Conservation (phyloP, 2,797 vertebrate genomes). For the Diplodus sargus region DNA sequence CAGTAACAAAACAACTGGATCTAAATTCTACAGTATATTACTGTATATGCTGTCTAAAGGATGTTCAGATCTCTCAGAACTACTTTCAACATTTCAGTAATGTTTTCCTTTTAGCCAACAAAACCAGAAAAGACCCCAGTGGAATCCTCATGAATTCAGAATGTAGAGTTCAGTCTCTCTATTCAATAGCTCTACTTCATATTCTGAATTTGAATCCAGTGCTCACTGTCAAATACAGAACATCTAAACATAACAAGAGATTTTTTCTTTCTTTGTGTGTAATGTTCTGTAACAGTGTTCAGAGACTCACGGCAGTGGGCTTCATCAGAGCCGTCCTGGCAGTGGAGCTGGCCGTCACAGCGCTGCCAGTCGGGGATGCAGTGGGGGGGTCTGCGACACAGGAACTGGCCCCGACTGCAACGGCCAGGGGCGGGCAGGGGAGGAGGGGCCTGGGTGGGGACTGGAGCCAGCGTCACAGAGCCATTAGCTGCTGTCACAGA, state of each 20-base stretch:
- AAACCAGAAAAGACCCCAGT: neutral
- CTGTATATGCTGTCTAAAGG: no score
- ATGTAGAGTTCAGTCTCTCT: neutral
- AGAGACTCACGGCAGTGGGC: slow-evolving; percentile 90
- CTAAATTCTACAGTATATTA: neutral
- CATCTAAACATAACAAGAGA: neutral
- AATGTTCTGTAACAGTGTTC: neutral
- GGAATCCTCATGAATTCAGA: neutral
- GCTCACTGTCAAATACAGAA: neutral
- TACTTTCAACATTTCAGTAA: no score
- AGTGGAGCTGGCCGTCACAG: slow-evolving; percentile 91
- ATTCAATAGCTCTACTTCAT: neutral
- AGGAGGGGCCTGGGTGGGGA: slow-evolving; percentile 60
- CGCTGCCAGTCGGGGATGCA: slow-evolving; percentile 96
- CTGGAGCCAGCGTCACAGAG: slow-evolving; percentile 56
- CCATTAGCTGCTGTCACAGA: slow-evolving; percentile 63
- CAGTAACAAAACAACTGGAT: neutral
- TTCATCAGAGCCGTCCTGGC: slow-evolving; percentile 92
- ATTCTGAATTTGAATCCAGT: neutral
- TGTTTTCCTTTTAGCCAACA: no score
- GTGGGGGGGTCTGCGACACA: slow-evolving; percentile 86
- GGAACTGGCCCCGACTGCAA: slow-evolving; percentile 90
- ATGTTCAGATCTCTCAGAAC: neutral
- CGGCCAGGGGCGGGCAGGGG: slow-evolving; percentile 69
- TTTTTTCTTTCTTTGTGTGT: neutral